A percentile compares a stretch with the other conserved stretches of the same genome.
Conservation (phyloP, 2,113 vertebrate species). For the Urocynchramus pylzowi region DNA sequence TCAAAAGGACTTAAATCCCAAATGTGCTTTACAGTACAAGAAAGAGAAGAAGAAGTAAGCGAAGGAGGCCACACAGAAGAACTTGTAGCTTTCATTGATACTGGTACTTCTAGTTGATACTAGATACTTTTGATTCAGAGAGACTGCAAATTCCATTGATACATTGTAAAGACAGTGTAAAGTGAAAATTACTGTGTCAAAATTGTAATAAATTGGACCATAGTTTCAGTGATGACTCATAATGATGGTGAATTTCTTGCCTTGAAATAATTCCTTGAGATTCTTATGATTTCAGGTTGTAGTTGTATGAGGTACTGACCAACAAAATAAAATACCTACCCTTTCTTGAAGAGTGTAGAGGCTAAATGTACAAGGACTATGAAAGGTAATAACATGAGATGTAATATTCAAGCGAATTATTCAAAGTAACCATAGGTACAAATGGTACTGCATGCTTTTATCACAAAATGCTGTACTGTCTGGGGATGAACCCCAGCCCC, state of each 20-base stretch:
- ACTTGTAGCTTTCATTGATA: background rate
- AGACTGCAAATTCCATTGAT: background rate
- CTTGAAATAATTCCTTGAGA: background rate
- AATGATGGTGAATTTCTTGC: background rate
- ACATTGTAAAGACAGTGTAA: background rate
- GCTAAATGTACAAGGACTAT: background rate
- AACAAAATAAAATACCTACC: background rate
- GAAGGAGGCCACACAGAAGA: background rate
- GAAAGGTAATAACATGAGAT: background rate
- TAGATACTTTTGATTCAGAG: background rate
- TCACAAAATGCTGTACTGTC: background rate
- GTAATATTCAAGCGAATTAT: background rate
- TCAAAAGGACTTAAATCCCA: constrained; percentile 24
- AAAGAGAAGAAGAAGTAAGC: background rate
- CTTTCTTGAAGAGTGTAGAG: background rate
- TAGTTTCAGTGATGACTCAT: background rate
- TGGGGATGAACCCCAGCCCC: background rate
- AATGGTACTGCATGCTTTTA: background rate
- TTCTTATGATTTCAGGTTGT: background rate
- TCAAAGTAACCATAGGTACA: background rate
- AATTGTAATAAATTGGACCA: background rate
- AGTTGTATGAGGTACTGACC: background rate
- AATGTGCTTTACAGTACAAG: background rate
- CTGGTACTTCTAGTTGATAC: background rate
- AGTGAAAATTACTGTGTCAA: background rate